These are phyloP conservation scores for Drosophila anomalipes DNA, from an alignment of 2,888 invertebrate species.

Conservation along the genomic window DNA sequence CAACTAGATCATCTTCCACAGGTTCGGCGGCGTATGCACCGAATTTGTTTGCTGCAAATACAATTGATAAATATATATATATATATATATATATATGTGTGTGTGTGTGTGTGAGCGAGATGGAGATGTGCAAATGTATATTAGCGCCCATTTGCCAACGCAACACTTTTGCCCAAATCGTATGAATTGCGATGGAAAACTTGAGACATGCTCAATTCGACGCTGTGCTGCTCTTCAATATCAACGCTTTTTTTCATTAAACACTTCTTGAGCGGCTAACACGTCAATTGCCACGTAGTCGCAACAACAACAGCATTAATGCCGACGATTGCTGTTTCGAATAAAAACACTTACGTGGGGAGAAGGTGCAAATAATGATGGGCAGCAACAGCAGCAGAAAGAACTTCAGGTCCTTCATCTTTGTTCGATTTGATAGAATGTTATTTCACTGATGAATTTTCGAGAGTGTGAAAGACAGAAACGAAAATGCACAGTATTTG, in stretches of 20 bases:
- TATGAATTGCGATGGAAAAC: not conserved
- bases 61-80: slow-evolving; percentile 8
- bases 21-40: slow-evolving; percentile 85
- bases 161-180: slow-evolving; percentile 52
- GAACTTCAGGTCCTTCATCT: slow-evolving; percentile 90
- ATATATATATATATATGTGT: slow-evolving; percentile 1
- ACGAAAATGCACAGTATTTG: slow-evolving; percentile 24
- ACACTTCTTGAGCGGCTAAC: not conserved
- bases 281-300: slow-evolving; percentile 59
- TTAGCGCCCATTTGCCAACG: slow-evolving; percentile 52
- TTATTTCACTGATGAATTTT: slow-evolving; percentile 30
- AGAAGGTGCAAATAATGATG: slow-evolving; percentile 89
- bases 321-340: not conserved
- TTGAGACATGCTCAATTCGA: not conserved
- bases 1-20: slow-evolving; percentile 89
- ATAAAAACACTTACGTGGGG: slow-evolving; percentile 88
- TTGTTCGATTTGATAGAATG: slow-evolving; percentile 33
- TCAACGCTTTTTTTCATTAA: not conserved
- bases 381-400: slow-evolving; percentile 89
- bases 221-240: not conserved
- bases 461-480: slow-evolving; percentile 29
- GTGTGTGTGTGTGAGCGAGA: slow-evolving; percentile 36
- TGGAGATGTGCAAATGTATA: slow-evolving; percentile 4
- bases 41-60: slow-evolving; percentile 86
- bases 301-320: slow-evolving; percentile 10